A percentile compares a stretch with the other conserved stretches of the same genome.
These are phyloP conservation scores for Lindbergichthys nudifrons DNA, from an alignment of 2,797 vertebrate genomes.

Conservation along the genomic window DNA sequence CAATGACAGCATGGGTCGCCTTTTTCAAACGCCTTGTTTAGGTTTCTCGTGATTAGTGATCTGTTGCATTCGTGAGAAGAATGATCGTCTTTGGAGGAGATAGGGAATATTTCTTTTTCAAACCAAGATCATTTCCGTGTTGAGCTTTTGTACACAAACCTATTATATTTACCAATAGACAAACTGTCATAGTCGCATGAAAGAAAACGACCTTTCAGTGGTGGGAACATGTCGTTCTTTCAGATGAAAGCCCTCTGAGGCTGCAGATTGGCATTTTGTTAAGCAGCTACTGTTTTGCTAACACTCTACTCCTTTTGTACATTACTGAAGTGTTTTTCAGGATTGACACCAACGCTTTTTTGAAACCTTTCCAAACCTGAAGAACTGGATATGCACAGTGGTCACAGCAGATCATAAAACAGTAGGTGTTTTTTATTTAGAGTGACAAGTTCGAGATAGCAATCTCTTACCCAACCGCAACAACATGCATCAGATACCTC, in stretches of 20 bases:
- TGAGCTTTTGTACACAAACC: too few relatives aligned
- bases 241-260: neutral
- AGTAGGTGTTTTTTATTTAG: neutral
- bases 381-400: conserved; percentile 1
- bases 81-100: neutral
- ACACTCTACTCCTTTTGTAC: neutral
- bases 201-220: neutral
- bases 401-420: neutral
- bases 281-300: neutral
- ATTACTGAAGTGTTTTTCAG: neutral
- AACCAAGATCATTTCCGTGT: too few relatives aligned
- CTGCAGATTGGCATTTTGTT: neutral
- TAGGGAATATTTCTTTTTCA: too few relatives aligned
- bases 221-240: neutral
- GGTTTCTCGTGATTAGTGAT: neutral
- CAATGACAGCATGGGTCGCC: neutral
- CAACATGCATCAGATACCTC: neutral
- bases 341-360: neutral
- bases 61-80: neutral
- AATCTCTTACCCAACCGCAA: neutral
- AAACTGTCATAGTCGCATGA: too few relatives aligned
- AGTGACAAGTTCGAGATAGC: conserved; percentile 21
- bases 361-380: neutral
- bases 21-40: neutral
- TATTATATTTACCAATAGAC: too few relatives aligned